Conservation (phyloP, 1,140 invertebrate species). For the Thaumetopoea pityocampa region DNA sequence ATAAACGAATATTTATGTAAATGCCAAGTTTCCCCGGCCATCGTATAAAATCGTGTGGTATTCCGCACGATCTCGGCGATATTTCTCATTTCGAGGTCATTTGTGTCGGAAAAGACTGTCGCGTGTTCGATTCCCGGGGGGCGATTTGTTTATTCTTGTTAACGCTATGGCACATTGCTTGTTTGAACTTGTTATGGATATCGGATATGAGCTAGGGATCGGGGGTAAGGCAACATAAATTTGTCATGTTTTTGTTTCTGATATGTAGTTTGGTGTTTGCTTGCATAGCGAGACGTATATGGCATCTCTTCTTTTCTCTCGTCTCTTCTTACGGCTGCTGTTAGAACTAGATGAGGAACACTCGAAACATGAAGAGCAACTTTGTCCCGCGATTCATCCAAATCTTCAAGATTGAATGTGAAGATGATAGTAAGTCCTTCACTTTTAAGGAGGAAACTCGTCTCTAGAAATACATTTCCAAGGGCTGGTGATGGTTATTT, state of each 20-base stretch:
- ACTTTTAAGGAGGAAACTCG: no score
- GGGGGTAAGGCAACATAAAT: not conserved
- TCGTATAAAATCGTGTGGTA: conserved; percentile 26
- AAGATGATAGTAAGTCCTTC: no score
- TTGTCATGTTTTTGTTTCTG: not conserved
- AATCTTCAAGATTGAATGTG: no score
- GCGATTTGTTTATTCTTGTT: conserved; percentile 14
- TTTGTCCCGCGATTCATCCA: no score
- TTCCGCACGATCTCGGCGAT: conserved; percentile 22
- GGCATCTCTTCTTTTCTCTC: no score
- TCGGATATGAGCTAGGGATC: conserved; percentile 1
- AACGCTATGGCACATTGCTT: conserved; percentile 2
- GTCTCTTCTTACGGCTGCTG: no score
- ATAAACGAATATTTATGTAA: conserved; percentile 44
- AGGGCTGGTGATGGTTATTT: no score
- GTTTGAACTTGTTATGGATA: conserved; percentile 9
- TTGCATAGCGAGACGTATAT: no score
- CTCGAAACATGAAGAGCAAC: no score
- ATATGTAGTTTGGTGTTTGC: no score
- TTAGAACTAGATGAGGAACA: no score
- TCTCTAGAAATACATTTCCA: no score
- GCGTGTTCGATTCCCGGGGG: conserved; percentile 11
- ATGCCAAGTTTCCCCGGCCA: conserved; percentile 22
- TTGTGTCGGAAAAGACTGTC: conserved; percentile 15
- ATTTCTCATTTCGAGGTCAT: conserved; percentile 24